These are phyloP conservation scores for Thecophora atra DNA, from an alignment of 2,888 invertebrate genomes.

Conservation along the genomic window DNA sequence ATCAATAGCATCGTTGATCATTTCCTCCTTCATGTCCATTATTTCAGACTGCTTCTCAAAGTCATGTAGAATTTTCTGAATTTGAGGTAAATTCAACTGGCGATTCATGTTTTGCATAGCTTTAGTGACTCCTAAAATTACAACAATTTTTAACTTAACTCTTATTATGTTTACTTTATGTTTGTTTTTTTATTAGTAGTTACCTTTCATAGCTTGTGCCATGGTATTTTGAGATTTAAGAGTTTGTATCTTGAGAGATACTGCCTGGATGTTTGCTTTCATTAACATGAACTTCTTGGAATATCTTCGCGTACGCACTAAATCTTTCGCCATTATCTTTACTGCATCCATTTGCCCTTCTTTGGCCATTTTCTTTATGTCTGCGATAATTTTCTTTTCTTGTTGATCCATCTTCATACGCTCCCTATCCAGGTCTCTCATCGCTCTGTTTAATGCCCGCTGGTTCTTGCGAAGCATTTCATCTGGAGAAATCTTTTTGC, in stretches of 20 bases:
- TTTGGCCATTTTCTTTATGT: conserved; percentile 99
- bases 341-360: conserved; percentile 99
- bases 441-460: conserved; percentile 95
- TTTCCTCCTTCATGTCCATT: conserved; percentile 99
- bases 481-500: conserved; percentile 94
- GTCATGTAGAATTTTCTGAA: conserved; percentile 95
- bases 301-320: conserved; percentile 94
- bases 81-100: conserved; percentile 96
- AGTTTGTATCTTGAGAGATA: conserved; percentile 96
- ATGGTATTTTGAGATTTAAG: conserved; percentile 98
- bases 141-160: no score
- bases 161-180: background rate
- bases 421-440: conserved; percentile 96
- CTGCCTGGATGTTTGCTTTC: conserved; percentile 99
- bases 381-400: conserved; percentile 97
- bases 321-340: conserved; percentile 99
- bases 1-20: conserved; percentile 99
- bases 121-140: conserved; percentile 80
- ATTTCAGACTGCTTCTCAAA: conserved; percentile 99
- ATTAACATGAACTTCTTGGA: conserved; percentile 99
- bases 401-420: conserved; percentile 96
- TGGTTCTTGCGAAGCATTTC: conserved; percentile 99
- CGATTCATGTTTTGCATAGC: conserved; percentile 99
- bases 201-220: conserved; percentile 97
- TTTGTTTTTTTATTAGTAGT: background rate